Evolutionary conservation across 2,797 vertebrate species (phyloP).

Genomic region (Moxostoma hubbsi): DNA sequence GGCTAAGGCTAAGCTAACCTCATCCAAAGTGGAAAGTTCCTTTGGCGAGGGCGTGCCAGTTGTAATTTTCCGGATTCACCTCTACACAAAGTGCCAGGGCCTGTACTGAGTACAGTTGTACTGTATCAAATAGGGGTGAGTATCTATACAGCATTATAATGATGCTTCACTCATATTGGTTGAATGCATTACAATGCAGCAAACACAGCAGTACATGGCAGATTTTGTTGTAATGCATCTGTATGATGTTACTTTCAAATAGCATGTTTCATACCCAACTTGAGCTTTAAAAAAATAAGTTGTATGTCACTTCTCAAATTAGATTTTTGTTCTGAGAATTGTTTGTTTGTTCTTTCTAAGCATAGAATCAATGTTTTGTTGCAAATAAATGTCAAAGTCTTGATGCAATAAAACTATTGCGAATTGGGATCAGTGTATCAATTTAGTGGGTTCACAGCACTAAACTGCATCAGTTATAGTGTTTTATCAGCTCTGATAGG

Average conservation of each 20-base stretch:
- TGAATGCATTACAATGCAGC: too few species aligned
- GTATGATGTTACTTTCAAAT: too few species aligned
- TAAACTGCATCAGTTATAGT: neutral
- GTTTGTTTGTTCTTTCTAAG: too few species aligned
- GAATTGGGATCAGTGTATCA: neutral
- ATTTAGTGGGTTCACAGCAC: neutral
- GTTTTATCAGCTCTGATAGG: neutral
- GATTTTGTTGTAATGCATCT: too few species aligned
- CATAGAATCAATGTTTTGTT: too few species aligned
- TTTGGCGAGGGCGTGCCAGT: constrained; percentile 82
- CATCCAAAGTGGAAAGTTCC: constrained; percentile 92
- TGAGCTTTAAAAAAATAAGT: too few species aligned
- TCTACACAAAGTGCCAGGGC: constrained; percentile 66
- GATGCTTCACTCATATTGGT: neutral
- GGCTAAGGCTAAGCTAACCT: constrained; percentile 54
- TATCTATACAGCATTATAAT: neutral
- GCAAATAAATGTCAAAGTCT: neutral
- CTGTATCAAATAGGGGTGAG: neutral
- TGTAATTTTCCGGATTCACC: constrained; percentile 82
- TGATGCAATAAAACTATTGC: neutral
- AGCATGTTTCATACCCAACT: too few species aligned
- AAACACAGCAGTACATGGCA: too few species aligned
- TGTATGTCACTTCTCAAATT: neutral
- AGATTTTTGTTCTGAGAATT: neutral
- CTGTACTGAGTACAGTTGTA: constrained; percentile 54